Evolutionary conservation across 30 jellyfish, hydroid and myxozoan genomes (phyloP), one percentile per base, ranked within the genome.

Genomic region (Hydractinia echinata): DNA sequence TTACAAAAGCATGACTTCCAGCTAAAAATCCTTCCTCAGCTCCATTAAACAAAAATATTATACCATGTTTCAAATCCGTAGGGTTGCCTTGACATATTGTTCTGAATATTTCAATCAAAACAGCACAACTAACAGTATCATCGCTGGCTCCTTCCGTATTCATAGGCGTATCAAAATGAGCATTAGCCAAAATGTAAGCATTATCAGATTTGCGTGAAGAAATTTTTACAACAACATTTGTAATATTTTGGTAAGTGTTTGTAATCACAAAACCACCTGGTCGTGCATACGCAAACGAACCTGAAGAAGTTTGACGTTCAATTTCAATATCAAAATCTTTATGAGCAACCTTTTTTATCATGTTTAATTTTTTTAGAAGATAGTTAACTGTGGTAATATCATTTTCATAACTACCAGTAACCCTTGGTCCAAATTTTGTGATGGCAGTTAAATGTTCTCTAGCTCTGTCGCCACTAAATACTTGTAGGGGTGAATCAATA

Each of bases 81-180:
- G 95, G 96, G 20, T 89, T 86, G 8, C 96, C 80, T 51, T 85
- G 84, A 15, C 96, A 54, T 51, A 94, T 62, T 3, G 90, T 85
- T 16, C 96, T 79, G 85, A 94, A 69, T 8, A 85, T 82, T 79
- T 94, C 99, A 4, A 94, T 94, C 96, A 94, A 85, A 8, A 94
- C 82, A 58, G 99, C 99, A 85, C 99, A 94, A 68, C 97, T 88
- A 16, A 87, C 97, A 10, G 96, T 92, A 82, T 87, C 97, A 85
- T 94, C 99, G 76, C 97, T 88, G 50, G 97, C 99, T 0, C 99
- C 99, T 76, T 88, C 95, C 4, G 97, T 88, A 49, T 84, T 86
- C 58, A 89, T 85, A 53, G 80, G 95, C 1, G 99, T 72, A 61
- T 94, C 99, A 85, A 83, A 94, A 86, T 94, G 99, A 15, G 95